Conservation (phyloP, 2,797 vertebrate genomes). For the Echiichthys vipera region DNA sequence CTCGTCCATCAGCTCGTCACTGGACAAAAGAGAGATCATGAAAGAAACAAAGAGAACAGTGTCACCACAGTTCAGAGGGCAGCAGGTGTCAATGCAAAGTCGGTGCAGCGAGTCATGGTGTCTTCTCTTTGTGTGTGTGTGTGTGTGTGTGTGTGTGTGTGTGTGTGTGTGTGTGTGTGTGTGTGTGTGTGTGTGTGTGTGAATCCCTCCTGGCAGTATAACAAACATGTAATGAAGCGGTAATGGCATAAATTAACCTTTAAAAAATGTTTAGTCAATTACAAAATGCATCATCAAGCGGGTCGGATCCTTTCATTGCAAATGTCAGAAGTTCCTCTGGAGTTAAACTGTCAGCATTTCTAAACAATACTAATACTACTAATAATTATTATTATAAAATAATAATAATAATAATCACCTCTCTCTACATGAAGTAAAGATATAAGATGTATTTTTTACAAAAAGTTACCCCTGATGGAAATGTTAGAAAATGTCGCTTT, state of each 20-base stretch:
- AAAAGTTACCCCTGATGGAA: background rate
- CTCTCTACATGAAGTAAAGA: background rate
- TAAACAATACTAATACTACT: too few relatives aligned
- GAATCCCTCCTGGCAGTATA: conserved; percentile 23
- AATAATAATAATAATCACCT: background rate
- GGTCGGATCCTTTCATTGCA: conserved; percentile 36
- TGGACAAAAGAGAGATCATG: conserved; percentile 46
- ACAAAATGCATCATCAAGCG: conserved; percentile 57
- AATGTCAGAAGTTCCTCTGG: conserved; percentile 52
- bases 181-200: background rate
- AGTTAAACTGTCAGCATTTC: background rate
- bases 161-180: background rate
- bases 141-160: conserved; percentile 4
- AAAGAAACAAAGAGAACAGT: background rate
- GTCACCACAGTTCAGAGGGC: conserved; percentile 6
- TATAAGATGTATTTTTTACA: background rate
- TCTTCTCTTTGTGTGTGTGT: background rate
- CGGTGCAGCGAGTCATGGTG: conserved; percentile 17
- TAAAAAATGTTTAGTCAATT: conserved; percentile 62
- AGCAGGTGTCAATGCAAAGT: background rate
- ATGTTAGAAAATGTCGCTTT: background rate
- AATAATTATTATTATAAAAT: too few relatives aligned
- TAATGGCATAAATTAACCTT: conserved; percentile 71
- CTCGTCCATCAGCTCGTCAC: conserved; percentile 87
- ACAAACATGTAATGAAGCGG: conserved; percentile 29